Base-by-base conservation (phyloP, 2,888 invertebrate genomes). In the Oxyscelio sp. region DNA sequence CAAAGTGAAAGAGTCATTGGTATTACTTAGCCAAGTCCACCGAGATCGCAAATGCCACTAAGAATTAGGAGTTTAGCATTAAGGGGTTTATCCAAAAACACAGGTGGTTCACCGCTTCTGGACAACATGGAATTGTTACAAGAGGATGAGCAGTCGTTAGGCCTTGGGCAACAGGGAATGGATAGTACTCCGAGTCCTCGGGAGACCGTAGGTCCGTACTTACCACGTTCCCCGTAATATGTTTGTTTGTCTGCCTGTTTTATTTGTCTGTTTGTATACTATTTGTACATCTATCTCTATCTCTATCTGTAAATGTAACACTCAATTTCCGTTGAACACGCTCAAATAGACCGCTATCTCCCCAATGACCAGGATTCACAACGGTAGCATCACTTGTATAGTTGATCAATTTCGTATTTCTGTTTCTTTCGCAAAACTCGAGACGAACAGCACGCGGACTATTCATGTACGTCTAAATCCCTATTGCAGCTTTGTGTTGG, bases 121-220 rank as follows among this genome's bases (percentile, higher is more conserved):
- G 94, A 94, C 90, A 93, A 92, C 90, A 94, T 94, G 94, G 94
- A 94, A 83, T 92, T 94, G 90, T 92, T 94, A 89, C 93, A 93
- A 92, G 93, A 94, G 88, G 94, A 94, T 89, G 94, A 94, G 84
- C 91, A 93, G 89, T 92, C 94, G 80, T 93, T 94, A 92, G 92
- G 91, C 87, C 91, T 94, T 86, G 92, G 91, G 87, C 93, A 93
- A 87, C 93, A 93, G 90, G 92, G 92, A 90, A 93, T 93, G 93
- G 93, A 94, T 89, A 93, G 91, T 90, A 90, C 91, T 90, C 90
- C 94, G 88, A 92, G 91, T 90, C 91, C 94, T 89, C 91, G 92
- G 90, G 92, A 93, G 88, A 92, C 92, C 88, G 93, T 94, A 94
- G 94, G 94, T 94, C 94, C 94, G 94, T 94, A 94, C 89, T 90